Evolutionary conservation across 2,888 invertebrate species (phyloP), one percentile per base, ranked within the genome.

Genomic region (Drosophila demipolita): DNA sequence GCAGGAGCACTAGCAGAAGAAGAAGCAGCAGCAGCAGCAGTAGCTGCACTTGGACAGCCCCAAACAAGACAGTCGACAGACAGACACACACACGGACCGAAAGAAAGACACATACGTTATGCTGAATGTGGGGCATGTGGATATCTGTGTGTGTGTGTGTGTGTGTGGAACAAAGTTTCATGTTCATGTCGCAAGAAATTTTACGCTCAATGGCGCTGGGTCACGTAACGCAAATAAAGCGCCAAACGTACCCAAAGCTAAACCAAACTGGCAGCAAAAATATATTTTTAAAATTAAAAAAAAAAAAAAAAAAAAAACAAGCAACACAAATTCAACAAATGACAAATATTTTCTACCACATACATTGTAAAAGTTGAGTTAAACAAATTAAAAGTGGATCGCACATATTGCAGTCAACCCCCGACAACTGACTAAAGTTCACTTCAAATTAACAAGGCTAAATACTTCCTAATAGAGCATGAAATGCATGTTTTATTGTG

Each of bases 171-270:
- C 45, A 59, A 59, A 76, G 80, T 80, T 80, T 66, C 89, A 83
- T 84, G 89, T 86, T 86, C 86, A 86, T 87, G 86, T 85, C 85
- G 86, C 88, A 77, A 83, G 86, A 81, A 85, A 87, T 87, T 85
- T 81, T 73, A 69, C 76, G 71, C 85, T 77, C 85, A 82, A 89
- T 87, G 87, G 78, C 80, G 77, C 88, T 82, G 83, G 89, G 86
- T 87, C 86, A 87, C 86, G 86, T 87, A 87, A 87, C 89, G 87
- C 86, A 87, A 87, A 89, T 87, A 87, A 87, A 87, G 84, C 87
- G 82, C 78, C 80, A 58, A 85, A 85, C 72, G 78, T 82, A 71
- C 77, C 68, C 66, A 67, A 78, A 81, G 70, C 55, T 73, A 80
- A 69, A 57, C 48, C 63, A 64, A 73, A 66, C 57, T 57, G 48